Conservation (phyloP, 2,888 invertebrate genomes). For the Drosophila trichaetosa region DNA sequence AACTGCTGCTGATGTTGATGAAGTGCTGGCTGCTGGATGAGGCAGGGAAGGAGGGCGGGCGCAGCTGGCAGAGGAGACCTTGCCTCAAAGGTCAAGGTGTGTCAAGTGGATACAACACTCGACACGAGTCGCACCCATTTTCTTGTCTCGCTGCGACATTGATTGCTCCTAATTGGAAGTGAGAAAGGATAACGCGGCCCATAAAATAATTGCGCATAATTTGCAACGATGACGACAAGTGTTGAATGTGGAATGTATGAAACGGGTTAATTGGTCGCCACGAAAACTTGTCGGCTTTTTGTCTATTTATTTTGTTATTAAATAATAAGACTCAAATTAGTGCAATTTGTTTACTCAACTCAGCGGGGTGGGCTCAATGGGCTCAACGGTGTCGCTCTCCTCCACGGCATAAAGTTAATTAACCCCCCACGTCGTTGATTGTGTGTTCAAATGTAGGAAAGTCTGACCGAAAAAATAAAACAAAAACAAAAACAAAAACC, state of each 20-base stretch:
- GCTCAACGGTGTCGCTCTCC: conserved; percentile 8
- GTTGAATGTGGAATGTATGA: conserved; percentile 43
- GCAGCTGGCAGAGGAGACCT: background rate
- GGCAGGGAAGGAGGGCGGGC: too few relatives aligned
- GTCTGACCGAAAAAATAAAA: conserved; percentile 19
- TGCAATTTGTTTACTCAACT: conserved; percentile 71
- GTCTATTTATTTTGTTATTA: conserved; percentile 77
- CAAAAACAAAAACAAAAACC: conserved; percentile 13
- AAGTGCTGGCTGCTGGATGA: conserved; percentile 8
- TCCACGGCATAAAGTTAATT: conserved; percentile 48
- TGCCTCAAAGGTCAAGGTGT: conserved; percentile 54
- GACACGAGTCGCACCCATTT: conserved; percentile 33
- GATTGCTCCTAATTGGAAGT: conserved; percentile 66
- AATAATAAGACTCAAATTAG: conserved; percentile 78
- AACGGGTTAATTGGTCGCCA: conserved; percentile 53
- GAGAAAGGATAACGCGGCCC: conserved; percentile 26
- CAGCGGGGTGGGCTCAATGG: conserved; percentile 21
- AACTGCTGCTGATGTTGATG: conserved; percentile 18
- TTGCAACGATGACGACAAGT: conserved; percentile 29
- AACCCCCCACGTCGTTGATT: conserved; percentile 54
- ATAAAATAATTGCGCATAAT: conserved; percentile 65
- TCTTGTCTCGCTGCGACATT: conserved; percentile 44
- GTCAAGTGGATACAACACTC: conserved; percentile 15
- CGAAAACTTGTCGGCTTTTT: conserved; percentile 50
- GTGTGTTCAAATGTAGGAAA: conserved; percentile 31